Percentiles rank a stretch among this genome's conserved stretches.
These are phyloP conservation scores for Ophonus ardosiacus DNA, from an alignment of 2,888 invertebrate species.

Conservation along the genomic window DNA sequence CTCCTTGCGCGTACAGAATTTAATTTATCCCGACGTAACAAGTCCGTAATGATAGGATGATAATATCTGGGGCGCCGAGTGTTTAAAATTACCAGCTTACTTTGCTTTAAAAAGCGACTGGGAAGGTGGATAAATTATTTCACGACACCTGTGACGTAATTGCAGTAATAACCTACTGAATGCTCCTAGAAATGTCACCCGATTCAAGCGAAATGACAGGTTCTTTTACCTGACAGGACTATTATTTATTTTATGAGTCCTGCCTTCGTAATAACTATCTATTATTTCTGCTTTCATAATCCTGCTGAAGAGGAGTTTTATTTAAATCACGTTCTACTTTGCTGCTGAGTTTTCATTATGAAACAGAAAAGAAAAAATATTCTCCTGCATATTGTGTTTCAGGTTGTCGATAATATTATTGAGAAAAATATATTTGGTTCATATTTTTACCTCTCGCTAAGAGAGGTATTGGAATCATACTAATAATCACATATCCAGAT, in stretches of 20 bases:
- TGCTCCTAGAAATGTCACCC: constrained; percentile 26
- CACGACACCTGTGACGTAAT: constrained; percentile 58
- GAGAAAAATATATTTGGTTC: too few species aligned
- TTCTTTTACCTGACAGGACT: neutral
- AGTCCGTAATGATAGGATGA: constrained; percentile 59
- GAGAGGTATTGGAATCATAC: too few species aligned
- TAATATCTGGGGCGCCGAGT: constrained; percentile 57
- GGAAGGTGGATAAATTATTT: constrained; percentile 56
- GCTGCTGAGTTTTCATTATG: neutral
- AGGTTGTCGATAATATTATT: too few species aligned
- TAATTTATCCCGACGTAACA: constrained; percentile 56
- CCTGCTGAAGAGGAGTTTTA: neutral
- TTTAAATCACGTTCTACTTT: neutral
- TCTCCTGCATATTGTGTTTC: too few species aligned
- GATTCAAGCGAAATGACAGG: neutral
- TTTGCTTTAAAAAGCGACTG: constrained; percentile 49
- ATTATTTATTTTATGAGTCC: neutral
- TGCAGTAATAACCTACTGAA: constrained; percentile 41
- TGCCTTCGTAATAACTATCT: neutral
- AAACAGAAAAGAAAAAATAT: too few species aligned
- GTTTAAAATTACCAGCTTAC: constrained; percentile 57
- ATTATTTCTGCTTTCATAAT: neutral
- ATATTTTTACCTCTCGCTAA: too few species aligned
- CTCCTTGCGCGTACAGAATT: constrained; percentile 44
- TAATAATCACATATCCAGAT: too few species aligned